phyloP scores from a whole-genome alignment of 37 sponge, comb jelly and placozoan species.

The Agelas oroides region DNA sequence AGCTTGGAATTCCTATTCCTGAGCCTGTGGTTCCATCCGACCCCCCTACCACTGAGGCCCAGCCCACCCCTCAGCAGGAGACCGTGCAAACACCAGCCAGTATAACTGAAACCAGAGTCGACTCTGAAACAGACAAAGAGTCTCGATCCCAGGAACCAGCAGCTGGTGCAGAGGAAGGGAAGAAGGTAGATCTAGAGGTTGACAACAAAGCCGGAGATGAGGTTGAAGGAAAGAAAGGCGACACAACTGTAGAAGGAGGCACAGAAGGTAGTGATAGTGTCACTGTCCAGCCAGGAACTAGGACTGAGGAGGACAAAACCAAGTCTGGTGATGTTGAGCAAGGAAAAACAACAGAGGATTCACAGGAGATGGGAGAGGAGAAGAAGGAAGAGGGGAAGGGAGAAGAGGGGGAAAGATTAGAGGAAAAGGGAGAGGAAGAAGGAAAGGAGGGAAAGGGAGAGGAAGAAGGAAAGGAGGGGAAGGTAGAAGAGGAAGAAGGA shows the following conservation, averaged over 20 bases:
- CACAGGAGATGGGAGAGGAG: not conserved
- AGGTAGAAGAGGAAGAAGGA: not conserved
- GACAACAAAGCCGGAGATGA: not conserved
- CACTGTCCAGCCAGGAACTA: too few species aligned
- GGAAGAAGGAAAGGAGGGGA: not conserved
- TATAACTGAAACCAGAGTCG: not conserved
- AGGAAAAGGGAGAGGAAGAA: not conserved
- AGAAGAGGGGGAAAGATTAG: not conserved
- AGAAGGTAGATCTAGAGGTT: not conserved
- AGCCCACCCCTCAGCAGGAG: not conserved
- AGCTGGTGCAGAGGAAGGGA: not conserved
- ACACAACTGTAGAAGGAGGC: not conserved
- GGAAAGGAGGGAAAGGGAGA: not conserved
- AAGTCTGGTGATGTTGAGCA: too few species aligned
- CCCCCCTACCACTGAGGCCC: constrained; percentile 30
- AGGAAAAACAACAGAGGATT: not conserved
- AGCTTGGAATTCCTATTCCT: constrained; percentile 38
- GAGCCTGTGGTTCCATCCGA: constrained; percentile 9
- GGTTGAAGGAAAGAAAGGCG: not conserved
- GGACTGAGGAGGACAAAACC: not conserved
- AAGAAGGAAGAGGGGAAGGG: not conserved
- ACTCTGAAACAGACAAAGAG: too few species aligned
- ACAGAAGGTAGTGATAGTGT: too few species aligned
- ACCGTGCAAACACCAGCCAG: not conserved
- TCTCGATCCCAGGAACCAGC: not conserved